Evolutionary conservation across 2,113 vertebrate species (phyloP), one percentile per base, ranked within the genome.

Genomic region (Chunga burmeisteri): DNA sequence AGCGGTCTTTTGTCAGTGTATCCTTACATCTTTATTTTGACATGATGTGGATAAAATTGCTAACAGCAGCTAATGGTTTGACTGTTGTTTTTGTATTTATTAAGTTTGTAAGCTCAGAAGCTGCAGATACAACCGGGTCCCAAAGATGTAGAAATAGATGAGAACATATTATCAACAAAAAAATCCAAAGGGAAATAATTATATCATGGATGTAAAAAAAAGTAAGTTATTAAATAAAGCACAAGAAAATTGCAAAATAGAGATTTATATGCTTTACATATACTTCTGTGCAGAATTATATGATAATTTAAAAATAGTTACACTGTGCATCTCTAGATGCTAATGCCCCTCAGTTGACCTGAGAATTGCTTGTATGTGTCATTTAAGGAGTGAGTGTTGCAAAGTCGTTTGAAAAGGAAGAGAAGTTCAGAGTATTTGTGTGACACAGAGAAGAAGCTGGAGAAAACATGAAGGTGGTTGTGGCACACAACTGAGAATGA

Each of bases 21-120:
- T 77, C 25, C 9, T 63, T 50, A 29, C 6, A 29, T 38, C 23
- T 59, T 88, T 85, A 83, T 83, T 96, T 93, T 86, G 53, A 83
- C 32, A 46, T 8, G 11, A 49, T 16, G 3, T 7, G 2, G 11
- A 11, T 83, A 65, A 90, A 94, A 59, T 55, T 67, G 14, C 13
- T 88, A 75, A 53, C 11, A 59, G 34, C 29, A 90, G 34, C 17
- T 86, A 46, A 73, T 55, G 7, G 6, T 68, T 88, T 70, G 17
- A 75, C 23, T 0, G 0, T 7, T 46, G 3, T 25, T 81, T 91
- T 85, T 90, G 11, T 66, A 47, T 70, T 61, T 75, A 55, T 59
- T 47, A 40, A 34, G 14, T 23, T 40, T 55, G 4, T 30, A 32
- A n/a, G 18, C 34, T 80, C 58, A 44, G 36, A 72, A 50, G 4